Conservation (phyloP, 2,888 invertebrate genomes). For the Ennomos quercinarius region DNA sequence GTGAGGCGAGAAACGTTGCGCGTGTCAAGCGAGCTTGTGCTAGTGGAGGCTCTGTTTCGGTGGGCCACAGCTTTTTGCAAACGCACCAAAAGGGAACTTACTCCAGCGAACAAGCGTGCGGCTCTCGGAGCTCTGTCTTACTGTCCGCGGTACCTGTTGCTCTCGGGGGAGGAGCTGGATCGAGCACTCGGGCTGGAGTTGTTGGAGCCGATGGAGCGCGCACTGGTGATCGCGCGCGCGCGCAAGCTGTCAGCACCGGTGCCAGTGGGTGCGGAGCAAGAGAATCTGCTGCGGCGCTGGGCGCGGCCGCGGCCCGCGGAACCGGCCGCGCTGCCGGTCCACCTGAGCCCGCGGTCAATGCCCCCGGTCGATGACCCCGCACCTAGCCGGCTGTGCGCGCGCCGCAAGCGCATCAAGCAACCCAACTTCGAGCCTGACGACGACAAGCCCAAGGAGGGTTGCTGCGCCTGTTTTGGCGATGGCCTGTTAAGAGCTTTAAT, state of each 20-base stretch:
- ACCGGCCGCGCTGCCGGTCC: slow-evolving; percentile 75
- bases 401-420: slow-evolving; percentile 71
- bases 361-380: slow-evolving; percentile 63
- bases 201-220: slow-evolving; percentile 77
- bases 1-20: slow-evolving; percentile 88
- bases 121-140: slow-evolving; percentile 84
- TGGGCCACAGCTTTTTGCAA: slow-evolving; percentile 80
- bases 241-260: slow-evolving; percentile 73
- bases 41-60: slow-evolving; percentile 87
- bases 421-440: slow-evolving; percentile 76
- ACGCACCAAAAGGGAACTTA: slow-evolving; percentile 73
- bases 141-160: slow-evolving; percentile 88
- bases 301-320: slow-evolving; percentile 71
- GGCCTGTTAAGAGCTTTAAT: slow-evolving; percentile 80
- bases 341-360: slow-evolving; percentile 74
- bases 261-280: slow-evolving; percentile 78
- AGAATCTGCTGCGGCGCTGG: slow-evolving; percentile 74
- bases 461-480: slow-evolving; percentile 81
- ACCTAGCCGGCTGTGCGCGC: slow-evolving; percentile 68
- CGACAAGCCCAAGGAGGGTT: slow-evolving; percentile 69
- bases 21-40: slow-evolving; percentile 86
- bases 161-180: slow-evolving; percentile 87
- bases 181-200: slow-evolving; percentile 79
- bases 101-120: slow-evolving; percentile 73
- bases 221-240: slow-evolving; percentile 73